Percentiles rank a stretch among this genome's conserved stretches.
phyloP scores from a whole-genome alignment of 2,888 invertebrate genomes.

The Pachycephus smyrnensis region DNA sequence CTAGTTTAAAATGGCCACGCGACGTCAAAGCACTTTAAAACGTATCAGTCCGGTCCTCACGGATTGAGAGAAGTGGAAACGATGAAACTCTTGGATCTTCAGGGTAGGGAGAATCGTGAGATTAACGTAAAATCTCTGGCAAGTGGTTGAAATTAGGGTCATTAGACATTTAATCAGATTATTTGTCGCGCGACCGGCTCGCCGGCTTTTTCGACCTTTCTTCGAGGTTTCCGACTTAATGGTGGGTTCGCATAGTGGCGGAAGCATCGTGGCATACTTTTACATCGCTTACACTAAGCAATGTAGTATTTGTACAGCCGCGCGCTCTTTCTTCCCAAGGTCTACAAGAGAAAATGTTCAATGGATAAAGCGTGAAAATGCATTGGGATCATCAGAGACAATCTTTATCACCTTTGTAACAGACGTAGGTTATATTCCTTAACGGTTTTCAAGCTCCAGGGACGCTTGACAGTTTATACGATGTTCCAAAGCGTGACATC shows the following conservation, averaged over 20 bases:
- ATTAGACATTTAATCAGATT: conserved; percentile 34
- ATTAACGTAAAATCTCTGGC: conserved; percentile 31
- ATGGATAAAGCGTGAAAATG: not conserved
- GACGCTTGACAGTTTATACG: not conserved
- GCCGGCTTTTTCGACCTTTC: not conserved
- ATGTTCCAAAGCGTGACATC: not conserved
- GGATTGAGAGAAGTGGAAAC: not conserved
- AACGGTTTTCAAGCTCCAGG: not conserved
- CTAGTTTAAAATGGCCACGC: no score
- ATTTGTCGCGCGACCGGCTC: conserved; percentile 17
- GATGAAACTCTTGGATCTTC: not conserved
- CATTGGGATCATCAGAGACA: not conserved
- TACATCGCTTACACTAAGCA: not conserved
- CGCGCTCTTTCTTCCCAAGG: not conserved
- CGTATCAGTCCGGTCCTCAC: not conserved
- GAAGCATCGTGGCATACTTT: not conserved
- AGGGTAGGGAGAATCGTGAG: not conserved
- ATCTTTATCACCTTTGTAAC: not conserved
- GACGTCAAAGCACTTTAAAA: not conserved
- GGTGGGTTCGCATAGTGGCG: not conserved
- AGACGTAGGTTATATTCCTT: not conserved
- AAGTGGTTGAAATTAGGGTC: conserved; percentile 42
- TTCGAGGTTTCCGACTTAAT: not conserved
- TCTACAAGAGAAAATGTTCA: not conserved
- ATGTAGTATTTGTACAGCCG: not conserved